These are phyloP conservation scores for Chelmon rostratus DNA, from an alignment of 2,797 vertebrate genomes.

Conservation along the genomic window DNA sequence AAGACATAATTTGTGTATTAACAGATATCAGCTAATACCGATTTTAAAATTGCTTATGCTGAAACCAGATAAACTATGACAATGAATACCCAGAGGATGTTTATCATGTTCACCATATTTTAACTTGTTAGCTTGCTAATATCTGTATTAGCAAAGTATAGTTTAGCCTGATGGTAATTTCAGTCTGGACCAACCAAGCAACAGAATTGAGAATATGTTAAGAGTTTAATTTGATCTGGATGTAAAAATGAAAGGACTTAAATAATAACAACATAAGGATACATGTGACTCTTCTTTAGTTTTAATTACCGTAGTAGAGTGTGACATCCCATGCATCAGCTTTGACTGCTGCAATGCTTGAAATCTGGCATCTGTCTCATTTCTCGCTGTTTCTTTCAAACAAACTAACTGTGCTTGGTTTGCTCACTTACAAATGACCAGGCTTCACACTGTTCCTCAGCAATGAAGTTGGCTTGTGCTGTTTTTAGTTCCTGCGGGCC, in stretches of 20 bases:
- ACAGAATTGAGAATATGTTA: background rate
- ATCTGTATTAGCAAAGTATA: too few relatives aligned
- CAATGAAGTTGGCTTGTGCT: slow-evolving; percentile 61
- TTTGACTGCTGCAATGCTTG: slow-evolving; percentile 7
- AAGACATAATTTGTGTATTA: background rate
- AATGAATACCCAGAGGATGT: background rate
- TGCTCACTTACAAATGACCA: slow-evolving; percentile 50
- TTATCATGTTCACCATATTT: too few relatives aligned
- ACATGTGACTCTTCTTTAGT: background rate
- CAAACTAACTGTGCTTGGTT: slow-evolving; percentile 38
- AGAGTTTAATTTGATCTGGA: background rate
- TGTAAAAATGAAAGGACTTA: background rate
- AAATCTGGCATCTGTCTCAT: slow-evolving; percentile 19
- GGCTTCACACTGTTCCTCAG: slow-evolving; percentile 54
- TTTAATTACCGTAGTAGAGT: slow-evolving; percentile 21
- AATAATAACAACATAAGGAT: background rate
- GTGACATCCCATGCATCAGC: slow-evolving; percentile 25
- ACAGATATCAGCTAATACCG: background rate
- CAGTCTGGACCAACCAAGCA: too few relatives aligned
- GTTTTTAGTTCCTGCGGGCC: slow-evolving; percentile 71
- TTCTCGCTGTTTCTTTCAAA: slow-evolving; percentile 33
- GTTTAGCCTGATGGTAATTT: too few relatives aligned
- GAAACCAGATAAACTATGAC: background rate
- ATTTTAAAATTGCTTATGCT: background rate
- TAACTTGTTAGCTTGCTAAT: too few relatives aligned